A percentile compares a stretch with the other conserved stretches of the same genome.
These are phyloP conservation scores for Ctenomys sociabilis DNA, from an alignment of 2,113 vertebrate genomes.

Conservation along the genomic window DNA sequence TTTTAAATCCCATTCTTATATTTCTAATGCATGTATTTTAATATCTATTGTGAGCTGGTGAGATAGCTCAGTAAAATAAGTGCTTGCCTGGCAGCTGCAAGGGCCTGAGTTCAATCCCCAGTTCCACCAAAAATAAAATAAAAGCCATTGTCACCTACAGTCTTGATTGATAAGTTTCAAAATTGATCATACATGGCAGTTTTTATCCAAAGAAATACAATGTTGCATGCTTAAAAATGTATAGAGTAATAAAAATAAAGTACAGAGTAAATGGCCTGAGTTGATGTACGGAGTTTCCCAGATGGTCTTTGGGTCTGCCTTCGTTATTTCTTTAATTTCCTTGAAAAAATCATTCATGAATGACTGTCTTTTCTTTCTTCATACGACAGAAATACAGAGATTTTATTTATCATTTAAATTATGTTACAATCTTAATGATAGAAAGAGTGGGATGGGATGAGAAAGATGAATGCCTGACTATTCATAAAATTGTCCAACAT, in stretches of 20 bases:
- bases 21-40: not conserved
- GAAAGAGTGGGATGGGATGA: not conserved
- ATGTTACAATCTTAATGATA: slow-evolving; percentile 54
- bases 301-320: not conserved
- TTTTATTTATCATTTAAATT: slow-evolving; percentile 88
- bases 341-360: slow-evolving; percentile 80
- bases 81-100: no score
- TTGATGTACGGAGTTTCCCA: not conserved
- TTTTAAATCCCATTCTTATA: not conserved
- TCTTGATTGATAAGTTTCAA: not conserved
- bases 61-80: not conserved
- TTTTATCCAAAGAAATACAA: not conserved
- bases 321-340: slow-evolving; percentile 51
- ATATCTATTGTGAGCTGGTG: not conserved
- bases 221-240: not conserved
- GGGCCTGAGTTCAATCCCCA: no score
- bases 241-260: slow-evolving; percentile 2
- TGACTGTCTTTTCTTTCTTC: slow-evolving; percentile 62
- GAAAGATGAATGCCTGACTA: not conserved
- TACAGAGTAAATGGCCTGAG: not conserved
- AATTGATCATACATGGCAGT: not conserved
- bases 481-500: slow-evolving; percentile 78
- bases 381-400: slow-evolving; percentile 82
- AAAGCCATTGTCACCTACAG: not conserved
- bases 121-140: no score